phyloP scores from a whole-genome alignment of 2,113 vertebrate genomes.

The Mesitornis unicolor region DNA sequence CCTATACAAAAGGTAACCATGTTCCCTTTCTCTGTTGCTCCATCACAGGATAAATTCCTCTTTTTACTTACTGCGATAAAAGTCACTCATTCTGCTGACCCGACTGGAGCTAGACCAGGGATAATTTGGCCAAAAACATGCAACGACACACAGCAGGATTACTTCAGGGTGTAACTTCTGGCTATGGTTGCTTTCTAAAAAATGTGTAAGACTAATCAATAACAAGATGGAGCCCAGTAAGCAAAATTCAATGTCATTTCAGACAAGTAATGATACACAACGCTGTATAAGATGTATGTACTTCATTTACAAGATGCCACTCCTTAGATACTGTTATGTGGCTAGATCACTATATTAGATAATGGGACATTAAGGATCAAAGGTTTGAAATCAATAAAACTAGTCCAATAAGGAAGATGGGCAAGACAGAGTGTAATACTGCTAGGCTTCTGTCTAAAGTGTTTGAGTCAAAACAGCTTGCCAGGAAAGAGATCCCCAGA shows the following conservation, averaged over 20 bases:
- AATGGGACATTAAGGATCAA: not conserved
- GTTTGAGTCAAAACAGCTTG: not conserved
- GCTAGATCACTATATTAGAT: not conserved
- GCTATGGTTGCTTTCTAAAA: not conserved
- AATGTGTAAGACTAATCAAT: not conserved
- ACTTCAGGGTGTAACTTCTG: constrained; percentile 1
- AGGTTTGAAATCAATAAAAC: constrained; percentile 8
- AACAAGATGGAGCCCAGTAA: not conserved
- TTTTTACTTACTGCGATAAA: not conserved
- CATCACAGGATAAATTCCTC: not conserved
- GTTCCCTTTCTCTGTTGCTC: not conserved
- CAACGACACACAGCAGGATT: not conserved
- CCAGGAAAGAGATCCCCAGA: not conserved
- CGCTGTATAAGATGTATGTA: not conserved
- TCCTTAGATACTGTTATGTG: not conserved
- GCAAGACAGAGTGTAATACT: not conserved
- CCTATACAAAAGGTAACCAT: not conserved
- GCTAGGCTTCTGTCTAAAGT: not conserved
- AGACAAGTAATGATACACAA: not conserved
- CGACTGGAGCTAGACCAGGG: not conserved
- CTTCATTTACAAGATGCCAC: not conserved
- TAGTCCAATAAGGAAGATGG: not conserved
- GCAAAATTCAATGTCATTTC: not conserved
- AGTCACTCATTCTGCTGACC: not conserved
- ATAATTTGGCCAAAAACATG: not conserved